Percentiles rank a stretch among this genome's conserved stretches.
These are phyloP conservation scores for Microcebus ravelobensis DNA, from an alignment of 2,113 vertebrate species.

Conservation along the genomic window DNA sequence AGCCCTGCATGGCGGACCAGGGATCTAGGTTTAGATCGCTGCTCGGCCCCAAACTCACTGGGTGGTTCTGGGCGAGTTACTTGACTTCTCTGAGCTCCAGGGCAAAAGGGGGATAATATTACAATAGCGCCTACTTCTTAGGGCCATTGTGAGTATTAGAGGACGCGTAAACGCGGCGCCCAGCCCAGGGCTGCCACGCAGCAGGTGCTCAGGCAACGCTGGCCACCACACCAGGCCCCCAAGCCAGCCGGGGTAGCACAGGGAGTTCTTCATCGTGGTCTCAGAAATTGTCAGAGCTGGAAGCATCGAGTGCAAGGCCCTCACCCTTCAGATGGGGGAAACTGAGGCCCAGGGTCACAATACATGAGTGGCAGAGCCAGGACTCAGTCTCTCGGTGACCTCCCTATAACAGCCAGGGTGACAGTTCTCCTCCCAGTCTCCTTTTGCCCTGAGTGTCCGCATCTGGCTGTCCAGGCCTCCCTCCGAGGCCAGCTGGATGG, in stretches of 20 bases:
- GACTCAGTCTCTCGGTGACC: neutral
- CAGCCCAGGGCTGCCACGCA: fast-evolving
- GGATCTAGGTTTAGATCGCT: neutral
- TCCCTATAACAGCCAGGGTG: neutral
- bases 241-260: fast-evolving
- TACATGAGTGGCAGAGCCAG: neutral
- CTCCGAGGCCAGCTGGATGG: constrained; percentile 29
- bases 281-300: neutral
- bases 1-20: neutral
- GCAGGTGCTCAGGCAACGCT: neutral
- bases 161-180: neutral
- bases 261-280: fast-evolving
- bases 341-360: neutral
- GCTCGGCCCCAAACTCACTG: neutral
- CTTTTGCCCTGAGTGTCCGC: neutral
- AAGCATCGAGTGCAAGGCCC: neutral
- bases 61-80: neutral
- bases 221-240: neutral
- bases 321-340: neutral
- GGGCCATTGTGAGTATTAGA: fast-evolving
- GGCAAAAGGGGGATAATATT: neutral
- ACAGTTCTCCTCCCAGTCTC: neutral
- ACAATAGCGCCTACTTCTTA: fast-evolving
- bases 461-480: constrained; percentile 8
- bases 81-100: neutral